A percentile compares a stretch with the other conserved stretches of the same genome.
Evolutionary conservation across 2,113 vertebrate species (phyloP).

Genomic region (Podarcis cretensis): DNA sequence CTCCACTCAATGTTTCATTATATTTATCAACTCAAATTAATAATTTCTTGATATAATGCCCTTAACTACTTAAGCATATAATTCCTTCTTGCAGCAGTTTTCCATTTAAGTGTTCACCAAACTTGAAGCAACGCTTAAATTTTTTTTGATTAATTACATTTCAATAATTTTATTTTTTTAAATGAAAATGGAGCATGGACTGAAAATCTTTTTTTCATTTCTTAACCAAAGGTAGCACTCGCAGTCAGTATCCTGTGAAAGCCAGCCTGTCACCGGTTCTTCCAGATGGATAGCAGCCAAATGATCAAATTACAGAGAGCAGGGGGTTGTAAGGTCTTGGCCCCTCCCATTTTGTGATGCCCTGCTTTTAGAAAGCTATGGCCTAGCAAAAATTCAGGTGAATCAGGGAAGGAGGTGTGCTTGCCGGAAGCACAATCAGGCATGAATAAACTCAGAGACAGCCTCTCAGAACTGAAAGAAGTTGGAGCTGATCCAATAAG

Average conservation of each 20-base stretch:
- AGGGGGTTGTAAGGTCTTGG: neutral
- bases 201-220: neutral
- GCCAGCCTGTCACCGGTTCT: neutral
- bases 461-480: no score
- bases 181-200: neutral
- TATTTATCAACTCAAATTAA: constrained; percentile 23
- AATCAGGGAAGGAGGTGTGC: neutral
- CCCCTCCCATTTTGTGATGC: neutral
- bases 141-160: neutral
- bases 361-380: neutral
- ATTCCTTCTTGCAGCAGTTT: constrained; percentile 27
- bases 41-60: constrained; percentile 23
- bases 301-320: neutral
- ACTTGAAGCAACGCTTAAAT: constrained; percentile 7
- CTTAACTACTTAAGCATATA: constrained; percentile 19
- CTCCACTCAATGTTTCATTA: neutral
- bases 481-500: no score
- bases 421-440: no score
- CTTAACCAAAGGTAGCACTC: neutral
- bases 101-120: constrained; percentile 5
- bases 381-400: neutral
- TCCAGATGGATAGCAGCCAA: neutral
- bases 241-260: no score
- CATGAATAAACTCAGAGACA: no score
- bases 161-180: neutral